Percentiles rank a stretch among this genome's conserved stretches.
phyloP scores from a whole-genome alignment of 2,113 vertebrate species.

The Petaurus breviceps region DNA sequence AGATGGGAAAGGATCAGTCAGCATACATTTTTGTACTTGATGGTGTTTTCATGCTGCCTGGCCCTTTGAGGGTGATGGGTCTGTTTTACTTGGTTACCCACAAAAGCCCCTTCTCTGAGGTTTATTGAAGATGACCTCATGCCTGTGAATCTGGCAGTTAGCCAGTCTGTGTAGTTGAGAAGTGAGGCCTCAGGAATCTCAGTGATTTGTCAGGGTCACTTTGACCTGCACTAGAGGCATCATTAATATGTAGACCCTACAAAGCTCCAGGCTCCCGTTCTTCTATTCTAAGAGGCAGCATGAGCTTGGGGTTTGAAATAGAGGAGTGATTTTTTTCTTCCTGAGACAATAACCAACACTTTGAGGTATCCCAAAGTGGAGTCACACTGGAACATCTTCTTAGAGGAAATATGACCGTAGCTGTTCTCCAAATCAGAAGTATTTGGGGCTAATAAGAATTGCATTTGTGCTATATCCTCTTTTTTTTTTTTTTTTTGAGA shows the following conservation, averaged over 20 bases:
- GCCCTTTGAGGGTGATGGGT: neutral
- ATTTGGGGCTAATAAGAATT: conserved; percentile 31
- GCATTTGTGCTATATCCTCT: neutral
- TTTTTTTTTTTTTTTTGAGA: neutral
- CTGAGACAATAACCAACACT: conserved; percentile 14
- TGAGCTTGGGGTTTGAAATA: neutral
- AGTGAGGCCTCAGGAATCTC: neutral
- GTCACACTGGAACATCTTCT: neutral
- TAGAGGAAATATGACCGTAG: neutral
- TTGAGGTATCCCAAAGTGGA: neutral
- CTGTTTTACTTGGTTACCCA: neutral
- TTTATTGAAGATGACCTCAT: neutral
- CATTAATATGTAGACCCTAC: neutral
- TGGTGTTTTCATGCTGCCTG: neutral
- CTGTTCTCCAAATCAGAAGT: conserved; percentile 1
- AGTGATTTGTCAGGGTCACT: neutral
- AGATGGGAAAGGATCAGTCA: conserved; percentile 40
- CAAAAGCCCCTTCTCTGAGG: neutral
- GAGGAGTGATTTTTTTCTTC: conserved; percentile 2
- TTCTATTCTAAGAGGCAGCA: neutral
- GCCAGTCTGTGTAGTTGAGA: neutral
- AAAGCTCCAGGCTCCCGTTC: neutral
- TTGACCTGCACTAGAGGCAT: neutral
- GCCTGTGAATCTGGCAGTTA: neutral
- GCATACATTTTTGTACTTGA: neutral